phyloP scores from a whole-genome alignment of 2,888 invertebrate species.

The Mimumesa dahlbomi region DNA sequence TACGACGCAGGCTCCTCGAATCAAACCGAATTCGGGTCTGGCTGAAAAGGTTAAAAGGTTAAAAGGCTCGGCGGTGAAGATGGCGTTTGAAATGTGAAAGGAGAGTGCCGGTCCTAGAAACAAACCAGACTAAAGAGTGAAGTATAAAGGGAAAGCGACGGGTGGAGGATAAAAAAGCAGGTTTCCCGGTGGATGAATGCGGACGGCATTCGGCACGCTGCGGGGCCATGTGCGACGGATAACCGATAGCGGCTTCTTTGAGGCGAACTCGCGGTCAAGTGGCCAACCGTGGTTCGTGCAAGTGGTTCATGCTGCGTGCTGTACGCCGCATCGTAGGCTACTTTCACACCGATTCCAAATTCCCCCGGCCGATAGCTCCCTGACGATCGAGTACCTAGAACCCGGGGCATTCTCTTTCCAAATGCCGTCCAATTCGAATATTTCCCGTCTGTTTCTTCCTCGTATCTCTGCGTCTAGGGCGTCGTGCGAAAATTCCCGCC shows the following conservation, averaged over 20 bases:
- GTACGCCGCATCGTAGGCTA: too few species aligned
- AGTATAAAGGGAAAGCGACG: constrained; percentile 26
- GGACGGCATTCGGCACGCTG: constrained; percentile 23
- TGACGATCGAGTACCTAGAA: too few species aligned
- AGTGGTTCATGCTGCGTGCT: constrained; percentile 35
- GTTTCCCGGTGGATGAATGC: constrained; percentile 43
- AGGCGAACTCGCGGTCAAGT: constrained; percentile 70
- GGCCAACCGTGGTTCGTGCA: constrained; percentile 44
- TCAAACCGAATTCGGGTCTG: neutral
- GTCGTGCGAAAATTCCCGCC: too few species aligned
- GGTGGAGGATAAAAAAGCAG: constrained; percentile 30
- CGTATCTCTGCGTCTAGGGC: too few species aligned
- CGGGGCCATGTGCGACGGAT: constrained; percentile 77
- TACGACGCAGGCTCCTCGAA: neutral
- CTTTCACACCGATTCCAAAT: too few species aligned
- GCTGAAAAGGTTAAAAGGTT: neutral
- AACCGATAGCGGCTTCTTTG: constrained; percentile 78
- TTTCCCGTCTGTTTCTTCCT: too few species aligned
- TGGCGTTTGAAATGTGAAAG: neutral
- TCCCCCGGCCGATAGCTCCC: too few species aligned
- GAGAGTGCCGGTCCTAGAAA: constrained; percentile 5
- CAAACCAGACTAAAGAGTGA: constrained; percentile 30
- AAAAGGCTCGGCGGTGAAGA: neutral
- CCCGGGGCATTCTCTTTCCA: constrained; percentile 1
- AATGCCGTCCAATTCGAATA: too few species aligned